Percentiles rank a stretch among this genome's conserved stretches.
These are phyloP conservation scores for Microctonus hyperodae DNA, from an alignment of 2,888 invertebrate genomes.

Conservation along the genomic window DNA sequence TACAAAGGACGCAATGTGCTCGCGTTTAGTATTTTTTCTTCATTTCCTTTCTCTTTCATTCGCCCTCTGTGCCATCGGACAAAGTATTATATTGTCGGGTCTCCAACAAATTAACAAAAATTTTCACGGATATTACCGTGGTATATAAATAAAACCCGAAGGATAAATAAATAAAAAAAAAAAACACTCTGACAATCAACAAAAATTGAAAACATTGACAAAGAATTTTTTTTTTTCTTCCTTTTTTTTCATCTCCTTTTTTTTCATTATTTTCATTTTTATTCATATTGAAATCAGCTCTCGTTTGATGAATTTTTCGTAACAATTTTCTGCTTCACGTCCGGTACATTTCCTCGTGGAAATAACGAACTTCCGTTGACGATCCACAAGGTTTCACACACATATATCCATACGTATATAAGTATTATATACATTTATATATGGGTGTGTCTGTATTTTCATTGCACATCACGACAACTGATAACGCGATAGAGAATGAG, in stretches of 20 bases:
- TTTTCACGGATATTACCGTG: conserved; percentile 14
- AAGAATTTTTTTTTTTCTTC: neutral
- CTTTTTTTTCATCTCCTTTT: neutral
- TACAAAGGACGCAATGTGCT: too few species aligned
- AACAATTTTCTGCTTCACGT: conserved; percentile 26
- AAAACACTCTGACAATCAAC: neutral
- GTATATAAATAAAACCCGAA: neutral
- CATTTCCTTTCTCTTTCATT: conserved; percentile 1
- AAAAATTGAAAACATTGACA: neutral
- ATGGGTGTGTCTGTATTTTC: neutral
- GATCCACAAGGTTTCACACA: neutral
- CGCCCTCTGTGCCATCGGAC: conserved; percentile 7
- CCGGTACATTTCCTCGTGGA: conserved; percentile 25
- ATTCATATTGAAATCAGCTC: neutral
- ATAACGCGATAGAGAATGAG: neutral
- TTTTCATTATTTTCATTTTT: neutral
- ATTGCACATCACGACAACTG: neutral
- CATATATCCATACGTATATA: neutral
- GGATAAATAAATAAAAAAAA: neutral
- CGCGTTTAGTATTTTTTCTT: neutral
- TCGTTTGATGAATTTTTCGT: conserved; percentile 12
- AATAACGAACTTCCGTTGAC: conserved; percentile 32
- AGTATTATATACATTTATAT: too few species aligned
- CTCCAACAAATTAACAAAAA: too few species aligned
- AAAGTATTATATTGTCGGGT: conserved; percentile 31